Percentiles rank a stretch among this genome's conserved stretches.
These are phyloP conservation scores for Pocillopora damicornis DNA, from an alignment of 64 coral and sea anemone species.

Conservation along the genomic window DNA sequence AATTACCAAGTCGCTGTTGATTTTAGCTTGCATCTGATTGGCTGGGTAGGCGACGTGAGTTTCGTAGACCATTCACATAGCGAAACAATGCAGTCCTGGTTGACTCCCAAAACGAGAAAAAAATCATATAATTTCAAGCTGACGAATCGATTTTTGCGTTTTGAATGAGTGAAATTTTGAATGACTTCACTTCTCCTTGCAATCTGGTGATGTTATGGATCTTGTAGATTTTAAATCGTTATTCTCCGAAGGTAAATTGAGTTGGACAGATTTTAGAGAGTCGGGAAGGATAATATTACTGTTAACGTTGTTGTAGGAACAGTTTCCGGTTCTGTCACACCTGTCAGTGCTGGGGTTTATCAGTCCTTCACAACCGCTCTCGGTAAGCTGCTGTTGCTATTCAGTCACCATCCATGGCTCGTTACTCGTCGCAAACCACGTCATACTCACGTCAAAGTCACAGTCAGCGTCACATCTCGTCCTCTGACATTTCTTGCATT, in stretches of 20 bases:
- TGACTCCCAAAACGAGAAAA: no score
- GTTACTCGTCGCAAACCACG: not conserved
- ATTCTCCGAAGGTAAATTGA: not conserved
- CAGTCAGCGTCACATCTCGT: not conserved
- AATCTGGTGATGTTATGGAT: not conserved
- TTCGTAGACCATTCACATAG: no score
- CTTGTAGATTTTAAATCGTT: not conserved
- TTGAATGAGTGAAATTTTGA: no score
- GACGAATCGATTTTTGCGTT: no score
- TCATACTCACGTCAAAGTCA: not conserved
- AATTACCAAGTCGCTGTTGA: no score
- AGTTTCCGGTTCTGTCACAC: conserved; percentile 20
- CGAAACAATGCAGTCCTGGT: no score
- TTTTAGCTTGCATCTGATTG: no score
- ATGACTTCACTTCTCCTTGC: not conserved
- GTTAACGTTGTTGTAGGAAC: not conserved
- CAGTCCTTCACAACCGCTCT: not conserved
- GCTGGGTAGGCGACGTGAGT: no score
- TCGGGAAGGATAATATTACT: not conserved
- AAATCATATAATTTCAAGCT: no score
- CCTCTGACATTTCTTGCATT: no score
- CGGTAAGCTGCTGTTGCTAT: not conserved
- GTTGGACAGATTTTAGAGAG: not conserved
- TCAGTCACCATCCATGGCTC: not conserved
- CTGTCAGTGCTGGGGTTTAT: conserved; percentile 11